Percentiles rank a stretch among this genome's conserved stretches.
phyloP scores from a whole-genome alignment of 2,113 vertebrate genomes.

The Pollimyrus isidori region DNA sequence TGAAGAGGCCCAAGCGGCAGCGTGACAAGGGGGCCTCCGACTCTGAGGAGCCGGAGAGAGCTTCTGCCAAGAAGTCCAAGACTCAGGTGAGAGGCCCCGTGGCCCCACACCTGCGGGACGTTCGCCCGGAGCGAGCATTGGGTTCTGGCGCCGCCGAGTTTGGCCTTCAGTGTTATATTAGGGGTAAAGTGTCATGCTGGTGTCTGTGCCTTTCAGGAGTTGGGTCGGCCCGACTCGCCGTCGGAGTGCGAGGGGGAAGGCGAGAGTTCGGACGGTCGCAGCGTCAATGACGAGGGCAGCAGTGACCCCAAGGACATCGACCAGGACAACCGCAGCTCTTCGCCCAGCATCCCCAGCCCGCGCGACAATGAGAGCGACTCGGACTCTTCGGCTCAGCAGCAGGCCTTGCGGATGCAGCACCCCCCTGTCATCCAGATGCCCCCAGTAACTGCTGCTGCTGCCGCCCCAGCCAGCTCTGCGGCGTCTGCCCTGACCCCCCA shows the following conservation, averaged over 20 bases:
- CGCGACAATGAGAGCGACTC: conserved; percentile 96
- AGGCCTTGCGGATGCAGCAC: conserved; percentile 64
- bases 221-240: conserved; percentile 75
- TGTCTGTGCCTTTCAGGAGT: conserved; percentile 58
- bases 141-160: background rate
- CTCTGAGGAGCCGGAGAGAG: conserved; percentile 73
- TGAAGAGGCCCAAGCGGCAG: conserved; percentile 85
- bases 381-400: conserved; percentile 84
- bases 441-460: conserved; percentile 33
- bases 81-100: conserved; percentile 61
- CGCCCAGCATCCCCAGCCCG: conserved; percentile 93
- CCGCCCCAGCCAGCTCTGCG: conserved; percentile 33
- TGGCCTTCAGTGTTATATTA: background rate
- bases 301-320: conserved; percentile 98
- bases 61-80: conserved; percentile 81
- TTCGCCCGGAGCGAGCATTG: background rate
- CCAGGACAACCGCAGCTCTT: conserved; percentile 98
- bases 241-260: conserved; percentile 71
- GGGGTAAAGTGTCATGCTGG: background rate
- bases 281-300: conserved; percentile 90
- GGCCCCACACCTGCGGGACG: background rate
- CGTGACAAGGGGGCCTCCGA: conserved; percentile 77
- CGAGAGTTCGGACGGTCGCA: conserved; percentile 92
- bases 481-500: conserved; percentile 32
- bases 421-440: conserved; percentile 34